Evolutionary conservation across 2,797 vertebrate genomes (phyloP).

Genomic region (Rhynchotus rufescens): DNA sequence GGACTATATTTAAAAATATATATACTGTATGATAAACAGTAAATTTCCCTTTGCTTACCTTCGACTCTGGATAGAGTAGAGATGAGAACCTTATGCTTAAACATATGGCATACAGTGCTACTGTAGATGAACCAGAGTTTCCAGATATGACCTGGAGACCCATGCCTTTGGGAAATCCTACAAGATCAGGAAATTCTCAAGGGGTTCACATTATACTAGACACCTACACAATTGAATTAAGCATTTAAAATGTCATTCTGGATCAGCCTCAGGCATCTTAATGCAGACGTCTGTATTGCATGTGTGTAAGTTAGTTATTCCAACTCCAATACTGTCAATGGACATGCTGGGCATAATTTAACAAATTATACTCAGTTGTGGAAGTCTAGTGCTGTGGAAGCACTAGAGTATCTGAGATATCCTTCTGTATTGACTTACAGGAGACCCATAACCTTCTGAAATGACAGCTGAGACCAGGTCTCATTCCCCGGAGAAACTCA

Average conservation of each 20-base stretch:
- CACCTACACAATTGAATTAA: neutral
- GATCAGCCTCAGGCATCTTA: neutral
- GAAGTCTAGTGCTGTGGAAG: neutral
- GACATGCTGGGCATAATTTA: neutral
- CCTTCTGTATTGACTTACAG: neutral
- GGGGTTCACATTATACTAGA: neutral
- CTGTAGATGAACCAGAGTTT: neutral
- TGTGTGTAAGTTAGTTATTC: neutral
- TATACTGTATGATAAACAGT: neutral
- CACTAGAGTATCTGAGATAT: neutral
- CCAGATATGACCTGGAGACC: neutral
- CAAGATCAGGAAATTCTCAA: neutral
- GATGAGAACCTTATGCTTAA: neutral
- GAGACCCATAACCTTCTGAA: neutral
- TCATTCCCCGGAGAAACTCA: neutral
- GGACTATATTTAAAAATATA: neutral
- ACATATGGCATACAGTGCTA: fast-evolving
- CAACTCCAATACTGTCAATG: neutral
- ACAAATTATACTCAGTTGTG: neutral
- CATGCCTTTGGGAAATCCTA: neutral
- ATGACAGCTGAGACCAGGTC: neutral
- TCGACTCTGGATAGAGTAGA: neutral
- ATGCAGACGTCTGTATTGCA: neutral
- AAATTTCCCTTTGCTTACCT: neutral
- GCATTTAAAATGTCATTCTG: neutral